Evolutionary conservation across 2,797 vertebrate species (phyloP), one percentile per base, ranked within the genome.

Genomic region (Siniperca obscura): DNA sequence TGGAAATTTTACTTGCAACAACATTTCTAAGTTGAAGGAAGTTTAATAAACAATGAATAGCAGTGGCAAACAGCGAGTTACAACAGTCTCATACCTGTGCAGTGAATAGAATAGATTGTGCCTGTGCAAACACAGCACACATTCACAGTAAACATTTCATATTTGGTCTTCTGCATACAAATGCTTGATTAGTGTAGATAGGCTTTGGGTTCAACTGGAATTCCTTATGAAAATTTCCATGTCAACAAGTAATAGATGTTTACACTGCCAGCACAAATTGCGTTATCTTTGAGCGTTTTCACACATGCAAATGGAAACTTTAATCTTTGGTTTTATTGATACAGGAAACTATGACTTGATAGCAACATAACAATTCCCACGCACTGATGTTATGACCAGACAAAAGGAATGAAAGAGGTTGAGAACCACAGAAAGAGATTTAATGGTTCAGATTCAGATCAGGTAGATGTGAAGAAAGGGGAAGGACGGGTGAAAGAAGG

Each of bases 401-500:
- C n/a, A 48, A 19, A 38, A 19, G 25, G 48, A 44, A 61, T n/a
- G 21, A 52, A 30, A 27, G 25, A 70, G 27, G n/a, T 71, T 52
- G 56, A 79, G 81, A 76, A 55, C 36, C 21, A 57, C 11, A 60
- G 57, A n/a, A 34, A 46, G n/a, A 70, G 27, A 66, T 71, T 19
- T 8, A 66, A 66, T 64, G 14, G 36, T 69, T 56, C 48, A 50
- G 65, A 71, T 80, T 81, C 38, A 74, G 59, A 78, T 83, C 53
- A 78, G 74, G 34, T 76, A 50, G 55, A 82, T 72, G 36, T 64
- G 38, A 81, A 79, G 65, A 30, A 30, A 82, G 77, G 22, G 59
- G 84, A 71, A 68, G 74, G 21, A 74, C 27, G 21, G 85, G 85
- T 85, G 78, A 82, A 60, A 84, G 80, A 86, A 82, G 64, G 56